Base-by-base conservation (phyloP, 2,113 vertebrate species). In the Seriola rivoliana region DNA sequence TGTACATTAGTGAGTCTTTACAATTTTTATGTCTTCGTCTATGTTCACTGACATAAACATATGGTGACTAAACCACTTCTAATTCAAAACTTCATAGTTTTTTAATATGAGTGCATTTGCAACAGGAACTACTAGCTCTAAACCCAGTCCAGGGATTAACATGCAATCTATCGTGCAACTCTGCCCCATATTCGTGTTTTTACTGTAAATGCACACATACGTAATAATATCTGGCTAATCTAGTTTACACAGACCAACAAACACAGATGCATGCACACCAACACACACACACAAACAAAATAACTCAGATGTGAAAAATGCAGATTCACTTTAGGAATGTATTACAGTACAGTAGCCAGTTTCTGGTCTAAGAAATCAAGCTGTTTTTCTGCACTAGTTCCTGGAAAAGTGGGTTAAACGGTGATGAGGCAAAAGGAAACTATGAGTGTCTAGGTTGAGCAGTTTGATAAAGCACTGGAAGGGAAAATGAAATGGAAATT, bases 341-440 rank as follows among this genome's bases (percentile, higher is more conserved):
- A 0, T 71, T 29, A 16, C 19, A 65, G 57, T 32, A 66, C 62
- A 57, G 21, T 40, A 1, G 32, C 16, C 62, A 38, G 21, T 29
- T 40, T 1, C 29, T 36, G 7, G 40, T 80, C 66, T 8, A 8
- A 66, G 52, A 82, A 55, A 78, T 46, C 7, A 7, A 55, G 57
- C 54, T 42, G 5, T 65, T 85, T 60, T 86, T 57, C 78, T 82
- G 82, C 67, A 71, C 68, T 46, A 78, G 62, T 89, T 90, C 54
- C 70, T 77, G 25, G 44, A 67, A 75, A 82, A 71, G 60, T 71
- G 40, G 75, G 76, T 17, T 82, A 75, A 69, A 88, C 0, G 59
- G 60, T 14, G 68, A 75, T 69, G 80, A 89, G 58, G 94, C 86
- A 83, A 91, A 52, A 68, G 73, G 93, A 70, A 93, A 85, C 29